phyloP scores from a whole-genome alignment of 2,113 vertebrate species.

The Sinosuthora webbiana region DNA sequence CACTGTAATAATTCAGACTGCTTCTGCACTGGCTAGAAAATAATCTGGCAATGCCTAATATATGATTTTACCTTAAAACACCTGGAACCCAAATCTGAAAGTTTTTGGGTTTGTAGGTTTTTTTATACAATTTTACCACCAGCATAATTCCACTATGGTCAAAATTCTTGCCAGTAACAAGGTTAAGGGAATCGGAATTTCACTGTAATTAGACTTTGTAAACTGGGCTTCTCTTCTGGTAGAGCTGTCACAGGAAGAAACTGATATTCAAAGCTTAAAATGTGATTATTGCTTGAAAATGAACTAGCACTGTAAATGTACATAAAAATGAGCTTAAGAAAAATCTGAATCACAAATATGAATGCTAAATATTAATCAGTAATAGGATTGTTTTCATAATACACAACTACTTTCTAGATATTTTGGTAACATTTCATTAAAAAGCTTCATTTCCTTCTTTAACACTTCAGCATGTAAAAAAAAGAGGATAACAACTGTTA shows the following conservation, averaged over 20 bases:
- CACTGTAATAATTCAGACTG: constrained; percentile 50
- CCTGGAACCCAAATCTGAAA: neutral
- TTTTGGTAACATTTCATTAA: neutral
- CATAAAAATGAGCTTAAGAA: constrained; percentile 31
- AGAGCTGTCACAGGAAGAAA: constrained; percentile 52
- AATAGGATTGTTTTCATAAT: constrained; percentile 12
- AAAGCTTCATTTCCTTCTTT: neutral
- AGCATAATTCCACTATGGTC: constrained; percentile 40
- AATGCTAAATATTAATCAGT: constrained; percentile 45
- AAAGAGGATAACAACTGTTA: neutral
- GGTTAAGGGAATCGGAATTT: constrained; percentile 49
- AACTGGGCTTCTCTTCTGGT: constrained; percentile 54
- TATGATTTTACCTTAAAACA: constrained; percentile 40
- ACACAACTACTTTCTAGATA: neutral
- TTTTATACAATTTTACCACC: constrained; percentile 14
- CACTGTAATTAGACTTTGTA: constrained; percentile 56
- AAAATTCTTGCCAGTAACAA: constrained; percentile 57
- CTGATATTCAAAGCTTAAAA: constrained; percentile 68
- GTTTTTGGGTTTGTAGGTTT: neutral
- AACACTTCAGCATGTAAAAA: neutral
- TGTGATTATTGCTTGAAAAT: constrained; percentile 61
- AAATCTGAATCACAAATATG: constrained; percentile 47
- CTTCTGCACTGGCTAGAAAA: constrained; percentile 57
- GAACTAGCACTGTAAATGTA: constrained; percentile 40
- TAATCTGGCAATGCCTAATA: constrained; percentile 42